phyloP scores from a whole-genome alignment of 1,140 invertebrate species.

The Drosophila jambulina region DNA sequence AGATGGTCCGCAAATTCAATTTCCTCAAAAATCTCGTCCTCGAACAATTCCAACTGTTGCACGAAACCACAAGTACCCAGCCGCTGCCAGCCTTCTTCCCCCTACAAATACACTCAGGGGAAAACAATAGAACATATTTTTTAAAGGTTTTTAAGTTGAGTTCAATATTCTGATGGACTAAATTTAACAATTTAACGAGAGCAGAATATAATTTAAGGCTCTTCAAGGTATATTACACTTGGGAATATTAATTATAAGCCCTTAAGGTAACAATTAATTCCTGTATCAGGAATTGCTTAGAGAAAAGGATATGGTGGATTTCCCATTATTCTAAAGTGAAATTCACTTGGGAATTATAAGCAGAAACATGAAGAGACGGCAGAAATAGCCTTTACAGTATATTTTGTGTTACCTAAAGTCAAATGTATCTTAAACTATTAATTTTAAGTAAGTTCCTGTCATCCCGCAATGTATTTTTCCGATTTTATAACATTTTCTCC shows the following conservation, averaged over 20 bases:
- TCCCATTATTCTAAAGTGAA: no score
- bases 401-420: background rate
- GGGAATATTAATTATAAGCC: background rate
- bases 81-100: background rate
- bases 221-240: no score
- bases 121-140: background rate
- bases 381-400: background rate
- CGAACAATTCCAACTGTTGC: constrained; percentile 51
- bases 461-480: background rate
- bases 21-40: constrained; percentile 62
- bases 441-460: no score
- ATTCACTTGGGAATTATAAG: background rate
- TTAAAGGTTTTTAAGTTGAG: no score
- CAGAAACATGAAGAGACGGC: background rate
- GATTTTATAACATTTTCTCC: background rate
- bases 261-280: background rate
- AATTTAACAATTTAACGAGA: background rate
- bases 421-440: background rate
- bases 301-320: background rate
- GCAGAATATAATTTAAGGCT: no score
- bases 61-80: constrained; percentile 31
- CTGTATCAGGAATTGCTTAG: background rate
- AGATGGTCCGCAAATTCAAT: constrained; percentile 70
- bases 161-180: background rate
- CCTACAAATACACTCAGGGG: background rate